Base-by-base conservation (phyloP, 37 sponge, comb jelly and placozoan species). In the Aphrocallistes beatrix region DNA sequence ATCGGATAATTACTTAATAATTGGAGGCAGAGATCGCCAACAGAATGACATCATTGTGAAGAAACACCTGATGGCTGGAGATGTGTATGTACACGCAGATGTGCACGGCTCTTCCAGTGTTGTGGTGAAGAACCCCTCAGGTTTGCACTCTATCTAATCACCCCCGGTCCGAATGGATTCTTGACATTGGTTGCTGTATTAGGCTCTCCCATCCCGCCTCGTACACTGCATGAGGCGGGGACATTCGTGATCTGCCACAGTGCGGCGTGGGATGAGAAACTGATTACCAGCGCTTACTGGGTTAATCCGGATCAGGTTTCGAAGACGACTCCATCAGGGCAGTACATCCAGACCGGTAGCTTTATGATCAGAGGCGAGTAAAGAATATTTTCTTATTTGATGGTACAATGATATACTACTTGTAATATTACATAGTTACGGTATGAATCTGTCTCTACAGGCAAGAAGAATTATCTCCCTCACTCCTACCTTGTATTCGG, bases 31-130 rank as follows among this genome's bases (percentile, higher is more conserved):
- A 1, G 99, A 98, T 88, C 93, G 90, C 23, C 96, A 94, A 83
- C 99, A 98, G 82, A 98, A 98, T 83, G 99, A 98, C 45, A 88
- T 91, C 6, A 51, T 95, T 51, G 99, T 98, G 25, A 95, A 95
- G 87, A 92, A 88, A 38, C 90, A 98, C 60, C 87, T 98, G 25
- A 88, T 85, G 3, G 89, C 91, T 39, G 90, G 91, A 82, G 99
- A 98, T 82, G 51, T 95, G 25, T 98, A 98, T 89, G 94, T 98
- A 1, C 99, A 98, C 86, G 99, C 99, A 48, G 99, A 98, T 47
- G 85, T 98, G 23, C 99, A 95, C 83, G 99, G 99, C 38, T 96
- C 99, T 37, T 88, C 99, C 6, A 92, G 93, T 84, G 89, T 95
- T 39, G 83, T 98, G 28, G 84, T 98, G 38, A 98, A 98, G 90